Evolutionary conservation across 2,797 vertebrate species (phyloP), one percentile per base, ranked within the genome.

Genomic region (Pitangus sulphuratus): DNA sequence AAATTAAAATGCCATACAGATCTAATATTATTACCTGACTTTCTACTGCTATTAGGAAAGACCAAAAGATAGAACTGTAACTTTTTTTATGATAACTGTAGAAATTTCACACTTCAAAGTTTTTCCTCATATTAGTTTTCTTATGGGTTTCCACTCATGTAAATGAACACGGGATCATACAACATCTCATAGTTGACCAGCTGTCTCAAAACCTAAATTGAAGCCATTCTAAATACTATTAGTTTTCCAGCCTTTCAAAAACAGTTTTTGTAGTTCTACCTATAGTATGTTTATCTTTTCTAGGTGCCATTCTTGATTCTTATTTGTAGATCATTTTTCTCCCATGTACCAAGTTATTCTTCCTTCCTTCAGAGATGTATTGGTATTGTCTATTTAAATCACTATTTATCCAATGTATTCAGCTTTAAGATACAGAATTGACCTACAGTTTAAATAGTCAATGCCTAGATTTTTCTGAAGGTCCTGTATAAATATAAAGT

Each of bases 361-460:
- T 77, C 25, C 37, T 75, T 81, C 14, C 37, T 84, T 79, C n/a
- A 57, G 71, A 84, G 4, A 18, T 33, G 31, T 80, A 77, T 6
- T 81, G 37, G 48, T 31, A 79, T 31, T 39, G 31, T 74, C 31
- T 70, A 53, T 92, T 95, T 89, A 94, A 95, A 82, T 75, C 54
- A 75, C 64, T 93, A 6, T 37, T 72, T 74, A 60, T 54, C 57
- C 13, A 39, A 61, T 68, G 3, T 39, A 81, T 72, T 80, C 72
- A 72, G 11, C 7, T 93, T 90, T 92, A 74, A 81, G 40, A 84
- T 82, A 72, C 13, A 54, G 66, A 77, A 94, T 20, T 94, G 85
- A 93, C 47, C 92, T 62, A 31, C 26, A 97, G 76, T 28, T 90
- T 90, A 95, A 84, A 60, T n/a, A 84, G 84, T 75, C 84, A 76